Evolutionary conservation across 2,797 vertebrate genomes (phyloP), one percentile per base, ranked within the genome.

Genomic region (Anguilla pacifica): DNA sequence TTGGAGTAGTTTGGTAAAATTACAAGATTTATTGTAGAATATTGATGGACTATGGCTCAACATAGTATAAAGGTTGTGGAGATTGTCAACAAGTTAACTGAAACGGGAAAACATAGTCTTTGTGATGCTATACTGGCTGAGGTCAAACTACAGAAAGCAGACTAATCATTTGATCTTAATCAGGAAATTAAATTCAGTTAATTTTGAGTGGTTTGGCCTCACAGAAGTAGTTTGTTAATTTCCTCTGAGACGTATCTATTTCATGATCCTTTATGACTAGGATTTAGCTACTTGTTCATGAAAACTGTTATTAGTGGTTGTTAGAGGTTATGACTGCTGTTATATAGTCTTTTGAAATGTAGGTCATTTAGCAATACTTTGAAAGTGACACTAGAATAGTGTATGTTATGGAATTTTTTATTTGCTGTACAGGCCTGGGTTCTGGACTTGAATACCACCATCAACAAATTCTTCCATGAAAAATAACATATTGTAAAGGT

Each of bases 401-500:
- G 15, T 39, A 15, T 17, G 35, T 6, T 43, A 43, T 77, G 13
- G 31, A 43, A 77, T 39, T 6, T 6, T 15, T 39, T 17, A 15
- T 77, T 43, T 43, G 31, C 13, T 77, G 15, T 22, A 43, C 31
- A 77, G 64, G 15, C n/a, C 64, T 70, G 64, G 10, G 13, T 43
- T 77, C 0, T 39, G 74, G 7, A 22, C 31, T 43, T 77, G 3
- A 77, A 77, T 39, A 77, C 15, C 15, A 77, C 74, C 31, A 77
- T 22, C 39, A 13, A 77, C 74, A 43, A 77, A 77, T 77, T 19
- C 35, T 77, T n/a, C 15, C 7, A 43, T 43, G 74, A 77, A 77
- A 77, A 35, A 77, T 77, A 77, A 43, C 74, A 77, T 35, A 77
- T 22, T 77, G 74, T 77, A 74, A 39, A 74, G 70, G 70, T 74